These are phyloP conservation scores for Acrossocheilus wenchowensis DNA, from an alignment of 2,797 vertebrate genomes.

Conservation along the genomic window DNA sequence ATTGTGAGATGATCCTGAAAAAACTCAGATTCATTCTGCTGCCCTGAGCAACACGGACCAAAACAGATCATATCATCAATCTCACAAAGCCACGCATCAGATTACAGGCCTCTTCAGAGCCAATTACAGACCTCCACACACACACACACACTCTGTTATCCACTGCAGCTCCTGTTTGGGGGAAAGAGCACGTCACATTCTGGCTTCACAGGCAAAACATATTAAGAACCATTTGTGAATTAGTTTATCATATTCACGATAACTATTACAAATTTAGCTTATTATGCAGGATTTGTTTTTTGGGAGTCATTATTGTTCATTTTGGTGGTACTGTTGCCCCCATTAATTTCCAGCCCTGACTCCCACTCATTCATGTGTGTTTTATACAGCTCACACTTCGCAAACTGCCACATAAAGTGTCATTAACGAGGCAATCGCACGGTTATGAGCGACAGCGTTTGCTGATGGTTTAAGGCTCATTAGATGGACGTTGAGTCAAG, in stretches of 20 bases:
- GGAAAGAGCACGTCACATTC: background rate
- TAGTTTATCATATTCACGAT: background rate
- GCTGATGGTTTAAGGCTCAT: constrained; percentile 35
- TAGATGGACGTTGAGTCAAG: constrained; percentile 17
- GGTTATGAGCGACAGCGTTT: background rate
- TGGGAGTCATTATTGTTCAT: background rate
- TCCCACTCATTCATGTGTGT: background rate
- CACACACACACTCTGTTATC: background rate
- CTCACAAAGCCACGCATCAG: constrained; percentile 3
- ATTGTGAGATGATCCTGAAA: constrained; percentile 50
- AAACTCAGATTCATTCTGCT: constrained; percentile 2
- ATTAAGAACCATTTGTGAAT: background rate
- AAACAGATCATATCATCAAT: constrained; percentile 47
- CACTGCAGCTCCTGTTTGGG: background rate
- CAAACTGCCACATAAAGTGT: background rate
- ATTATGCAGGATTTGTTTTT: background rate
- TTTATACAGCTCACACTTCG: background rate
- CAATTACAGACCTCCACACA: background rate
- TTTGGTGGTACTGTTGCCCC: background rate
- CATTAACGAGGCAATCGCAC: background rate
- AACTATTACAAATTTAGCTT: background rate
- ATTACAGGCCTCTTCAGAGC: background rate
- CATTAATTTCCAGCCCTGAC: background rate
- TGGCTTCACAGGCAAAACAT: background rate
- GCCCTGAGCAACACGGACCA: background rate